Conservation (phyloP, 2,888 invertebrate genomes). For the Caenorhabditis drosophilae region DNA sequence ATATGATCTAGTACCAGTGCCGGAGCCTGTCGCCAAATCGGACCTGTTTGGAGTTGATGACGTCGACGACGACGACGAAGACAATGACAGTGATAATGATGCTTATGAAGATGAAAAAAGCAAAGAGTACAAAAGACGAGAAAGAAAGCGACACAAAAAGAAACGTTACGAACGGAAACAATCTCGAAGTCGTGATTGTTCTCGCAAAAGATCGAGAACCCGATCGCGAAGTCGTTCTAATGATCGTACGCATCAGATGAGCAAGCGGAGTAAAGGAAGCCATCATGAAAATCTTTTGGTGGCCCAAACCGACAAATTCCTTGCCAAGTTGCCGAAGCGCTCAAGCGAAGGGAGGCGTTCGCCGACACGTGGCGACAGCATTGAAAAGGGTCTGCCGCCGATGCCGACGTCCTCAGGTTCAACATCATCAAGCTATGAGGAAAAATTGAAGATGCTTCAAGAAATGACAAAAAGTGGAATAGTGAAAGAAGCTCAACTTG, state of each 20-base stretch:
- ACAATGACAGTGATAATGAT: neutral
- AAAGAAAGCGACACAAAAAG: neutral
- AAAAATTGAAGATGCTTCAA: slow-evolving; percentile 9
- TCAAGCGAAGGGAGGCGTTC: no score
- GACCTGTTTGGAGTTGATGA: slow-evolving; percentile 3
- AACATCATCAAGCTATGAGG: neutral
- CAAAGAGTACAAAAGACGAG: neutral
- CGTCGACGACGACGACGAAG: slow-evolving; percentile 2
- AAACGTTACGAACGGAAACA: neutral
- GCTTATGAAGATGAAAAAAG: no score
- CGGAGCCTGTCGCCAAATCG: slow-evolving; percentile 5
- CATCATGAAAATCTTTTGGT: slow-evolving; percentile 3
- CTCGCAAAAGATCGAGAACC: slow-evolving; percentile 1
- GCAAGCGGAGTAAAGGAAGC: slow-evolving; percentile 6
- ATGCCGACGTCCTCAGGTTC: no score
- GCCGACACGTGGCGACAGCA: no score
- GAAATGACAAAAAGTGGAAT: slow-evolving; percentile 5
- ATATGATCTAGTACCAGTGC: slow-evolving; percentile 5
- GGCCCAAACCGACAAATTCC: slow-evolving; percentile 11
- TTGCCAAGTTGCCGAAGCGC: slow-evolving; percentile 10
- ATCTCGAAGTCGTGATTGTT: neutral
- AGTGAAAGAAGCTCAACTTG: slow-evolving; percentile 1
- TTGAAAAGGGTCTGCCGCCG: no score
- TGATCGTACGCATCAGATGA: no score
- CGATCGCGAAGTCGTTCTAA: slow-evolving; percentile 23